Base-by-base conservation (phyloP, 2,888 invertebrate genomes). In the Lydus trimaculatus region DNA sequence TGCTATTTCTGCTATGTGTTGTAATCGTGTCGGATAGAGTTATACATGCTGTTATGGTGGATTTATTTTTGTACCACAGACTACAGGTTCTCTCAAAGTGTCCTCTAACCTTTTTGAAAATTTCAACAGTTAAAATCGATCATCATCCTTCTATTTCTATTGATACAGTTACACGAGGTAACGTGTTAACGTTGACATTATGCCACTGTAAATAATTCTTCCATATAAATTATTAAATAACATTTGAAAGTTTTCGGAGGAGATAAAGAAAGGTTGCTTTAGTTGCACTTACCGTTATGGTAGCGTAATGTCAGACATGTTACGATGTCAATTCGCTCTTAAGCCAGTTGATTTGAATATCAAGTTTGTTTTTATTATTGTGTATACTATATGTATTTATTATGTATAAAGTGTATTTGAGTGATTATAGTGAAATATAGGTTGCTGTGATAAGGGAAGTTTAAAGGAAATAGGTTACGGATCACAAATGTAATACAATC, bases 121-220 rank as follows among this genome's bases (percentile, higher is more conserved):
- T 48, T 61, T 48, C 28, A 60, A 31, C 17, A 59, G 43, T 17
- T 31, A 20, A 61, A 64, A 64, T 64, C 64, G 56, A 58, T 61
- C 23, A 39, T n/a, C n/a, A n/a, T n/a, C n/a, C n/a, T n/a, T n/a
- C n/a, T 58, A 58, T 28, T 66, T 36, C 48, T 20, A 65, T n/a
- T 36, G 52, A 59, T 43, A 31, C 31, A 23, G 31, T 25, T 31
- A 59, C 36, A 11, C 20, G 11, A 36, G 61, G 25, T 48, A 48
- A 60, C 43, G 33, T 58, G 66, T 63, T 63, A 60, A 60, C 61
- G 61, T 60, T 33, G 59, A 31, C 65, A 60, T 43, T 65, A 58
- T 48, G 48, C 31, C 58, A n/a, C 58, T 36, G 33, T 64, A 62
- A 68, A 68, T 68, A 69, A 69, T 69, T 69, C 58, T 59, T 11